Evolutionary conservation across 2,888 invertebrate species (phyloP).

Genomic region (Rotaria socialis): DNA sequence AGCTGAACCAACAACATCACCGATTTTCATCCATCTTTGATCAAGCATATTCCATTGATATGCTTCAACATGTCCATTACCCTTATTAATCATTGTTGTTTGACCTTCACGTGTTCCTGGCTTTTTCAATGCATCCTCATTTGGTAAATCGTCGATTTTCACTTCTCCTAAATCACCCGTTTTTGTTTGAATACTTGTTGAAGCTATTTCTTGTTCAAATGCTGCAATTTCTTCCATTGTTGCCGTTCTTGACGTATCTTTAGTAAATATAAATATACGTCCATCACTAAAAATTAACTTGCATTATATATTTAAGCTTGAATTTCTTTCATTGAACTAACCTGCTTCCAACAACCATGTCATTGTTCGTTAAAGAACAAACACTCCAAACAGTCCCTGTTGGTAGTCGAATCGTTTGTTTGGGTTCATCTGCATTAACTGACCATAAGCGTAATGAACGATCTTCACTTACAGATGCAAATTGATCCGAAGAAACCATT

Average conservation of each 20-base stretch:
- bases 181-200: slow-evolving; percentile 62
- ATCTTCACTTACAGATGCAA: slow-evolving; percentile 83
- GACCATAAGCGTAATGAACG: slow-evolving; percentile 77
- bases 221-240: slow-evolving; percentile 65
- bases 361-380: slow-evolving; percentile 74
- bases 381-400: slow-evolving; percentile 85
- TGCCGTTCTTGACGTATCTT: slow-evolving; percentile 66
- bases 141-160: slow-evolving; percentile 75
- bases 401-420: slow-evolving; percentile 71
- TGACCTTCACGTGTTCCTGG: slow-evolving; percentile 69
- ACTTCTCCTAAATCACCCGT: slow-evolving; percentile 76
- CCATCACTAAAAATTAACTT: slow-evolving; percentile 71
- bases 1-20: slow-evolving; percentile 75
- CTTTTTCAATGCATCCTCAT: slow-evolving; percentile 40
- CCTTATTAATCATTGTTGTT: slow-evolving; percentile 75
- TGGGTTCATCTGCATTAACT: slow-evolving; percentile 60
- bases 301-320: neutral
- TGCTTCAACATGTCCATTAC: slow-evolving; percentile 69
- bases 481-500: slow-evolving; percentile 61
- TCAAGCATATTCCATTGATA: slow-evolving; percentile 64
- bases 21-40: slow-evolving; percentile 75
- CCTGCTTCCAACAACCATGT: slow-evolving; percentile 77
- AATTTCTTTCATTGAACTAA: slow-evolving; percentile 50
- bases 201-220: slow-evolving; percentile 72
- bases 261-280: slow-evolving; percentile 76